Percentiles rank a stretch among this genome's conserved stretches.
Evolutionary conservation across 2,113 vertebrate genomes (phyloP).

Genomic region (Panthera uncia): DNA sequence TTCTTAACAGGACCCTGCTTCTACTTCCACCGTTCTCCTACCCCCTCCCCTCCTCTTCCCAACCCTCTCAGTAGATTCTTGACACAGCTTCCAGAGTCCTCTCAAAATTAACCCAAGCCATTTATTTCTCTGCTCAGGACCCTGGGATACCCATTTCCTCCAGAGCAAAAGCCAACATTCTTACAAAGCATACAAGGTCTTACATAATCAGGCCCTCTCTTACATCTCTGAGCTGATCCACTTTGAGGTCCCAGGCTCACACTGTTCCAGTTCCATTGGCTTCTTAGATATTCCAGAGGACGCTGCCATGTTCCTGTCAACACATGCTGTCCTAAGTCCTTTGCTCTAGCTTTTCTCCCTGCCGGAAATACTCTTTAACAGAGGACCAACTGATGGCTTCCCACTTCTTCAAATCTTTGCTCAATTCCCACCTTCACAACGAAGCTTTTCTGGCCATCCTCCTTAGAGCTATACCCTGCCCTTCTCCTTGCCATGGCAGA

Average conservation of each 20-base stretch:
- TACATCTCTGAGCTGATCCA: background rate
- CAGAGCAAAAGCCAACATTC: background rate
- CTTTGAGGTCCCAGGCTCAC: background rate
- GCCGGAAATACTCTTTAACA: background rate
- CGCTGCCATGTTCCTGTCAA: background rate
- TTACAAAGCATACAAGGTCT: rapidly evolving
- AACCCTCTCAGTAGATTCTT: background rate
- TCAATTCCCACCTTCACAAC: background rate
- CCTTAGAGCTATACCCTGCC: rapidly evolving
- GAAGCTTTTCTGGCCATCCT: background rate
- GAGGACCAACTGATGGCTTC: rapidly evolving
- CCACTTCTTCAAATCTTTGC: background rate
- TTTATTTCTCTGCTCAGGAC: background rate
- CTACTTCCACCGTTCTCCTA: background rate
- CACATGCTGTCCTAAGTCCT: rapidly evolving
- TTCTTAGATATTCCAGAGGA: background rate
- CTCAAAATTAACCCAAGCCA: background rate
- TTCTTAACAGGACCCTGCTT: background rate
- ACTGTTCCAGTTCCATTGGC: background rate
- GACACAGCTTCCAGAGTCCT: background rate
- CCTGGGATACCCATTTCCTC: background rate
- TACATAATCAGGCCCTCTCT: background rate
- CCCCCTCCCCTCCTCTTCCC: rapidly evolving
- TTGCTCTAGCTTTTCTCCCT: background rate
- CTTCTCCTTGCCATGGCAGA: background rate